Conservation (phyloP, 1,140 invertebrate genomes). For the Lycorma delicatula region DNA sequence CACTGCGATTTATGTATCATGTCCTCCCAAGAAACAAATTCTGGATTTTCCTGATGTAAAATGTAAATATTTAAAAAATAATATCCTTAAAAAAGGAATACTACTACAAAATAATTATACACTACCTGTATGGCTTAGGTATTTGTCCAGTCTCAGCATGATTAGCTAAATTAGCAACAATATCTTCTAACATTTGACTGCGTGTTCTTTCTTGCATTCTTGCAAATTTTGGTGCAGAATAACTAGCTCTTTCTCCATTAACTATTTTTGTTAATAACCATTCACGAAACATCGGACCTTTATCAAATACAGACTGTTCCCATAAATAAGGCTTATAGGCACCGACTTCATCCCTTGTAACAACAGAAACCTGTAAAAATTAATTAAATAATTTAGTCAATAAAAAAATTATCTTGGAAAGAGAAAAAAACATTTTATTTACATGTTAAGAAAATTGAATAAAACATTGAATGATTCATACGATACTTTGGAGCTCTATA, state of each 20-base stretch:
- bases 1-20: no score
- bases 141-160: constrained; percentile 92
- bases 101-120: no score
- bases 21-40: neutral
- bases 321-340: constrained; percentile 94
- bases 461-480: no score
- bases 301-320: constrained; percentile 88
- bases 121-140: constrained; percentile 84
- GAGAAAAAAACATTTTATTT: no score
- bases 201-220: constrained; percentile 87
- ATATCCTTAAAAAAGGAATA: no score
- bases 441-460: no score
- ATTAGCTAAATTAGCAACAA: constrained; percentile 87
- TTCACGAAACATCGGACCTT: constrained; percentile 82
- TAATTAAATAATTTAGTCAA: no score
- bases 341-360: constrained; percentile 93
- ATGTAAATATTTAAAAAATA: no score
- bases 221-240: constrained; percentile 94
- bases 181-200: constrained; percentile 86
- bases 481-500: no score
- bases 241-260: constrained; percentile 92
- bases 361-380: constrained; percentile 65
- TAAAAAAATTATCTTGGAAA: no score
- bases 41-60: no score
- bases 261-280: constrained; percentile 96